Evolutionary conservation across 2,888 invertebrate species (phyloP), one percentile per base, ranked within the genome.

Genomic region (Aleiodes testaceus): DNA sequence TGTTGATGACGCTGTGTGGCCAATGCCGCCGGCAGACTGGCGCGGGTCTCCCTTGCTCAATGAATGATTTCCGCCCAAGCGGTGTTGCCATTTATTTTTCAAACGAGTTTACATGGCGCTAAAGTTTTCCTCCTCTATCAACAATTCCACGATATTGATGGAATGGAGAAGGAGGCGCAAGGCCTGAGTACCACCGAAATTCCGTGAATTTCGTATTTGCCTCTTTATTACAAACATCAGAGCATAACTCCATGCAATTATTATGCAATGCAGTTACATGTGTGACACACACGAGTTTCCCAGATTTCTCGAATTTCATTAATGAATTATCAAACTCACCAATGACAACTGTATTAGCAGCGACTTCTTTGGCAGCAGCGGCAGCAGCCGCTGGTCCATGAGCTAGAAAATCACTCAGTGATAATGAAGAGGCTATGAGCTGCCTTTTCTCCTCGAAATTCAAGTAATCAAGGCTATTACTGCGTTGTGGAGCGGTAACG

Each of bases 401-500:
- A 78, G 93, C 93, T 79, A 94, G 88, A 84, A 96, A 95, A 88
- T 96, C 96, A 78, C 95, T 95, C 74, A 96, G 90, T 76, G 95
- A 95, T 85, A 96, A 88, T 66, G 95, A 95, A 76, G 95, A 95
- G 61, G 96, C 96, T 78, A 96, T 96, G 84, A 96, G 89, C 88
- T 95, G 95, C 81, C 96, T 90, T 87, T 95, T 95, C 90, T 96
- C 96, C 88, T 96, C 95, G 87, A 96, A 96, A 89, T 96, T 96
- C 71, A 96, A 91, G 89, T 95, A 94, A 90, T 95, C 95, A 90
- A 95, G 91, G 85, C 95, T 95, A 88, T 92, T 94, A 89, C 95
- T 95, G 82, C 94, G 88, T 81, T 93, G 93, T 0, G 93, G 93
- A 11, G 81, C 82, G 4, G 86, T 81, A 36, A 92, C 92, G 30